These are phyloP conservation scores for Halictus quadricinctus DNA, from an alignment of 2,888 invertebrate species.

Conservation along the genomic window DNA sequence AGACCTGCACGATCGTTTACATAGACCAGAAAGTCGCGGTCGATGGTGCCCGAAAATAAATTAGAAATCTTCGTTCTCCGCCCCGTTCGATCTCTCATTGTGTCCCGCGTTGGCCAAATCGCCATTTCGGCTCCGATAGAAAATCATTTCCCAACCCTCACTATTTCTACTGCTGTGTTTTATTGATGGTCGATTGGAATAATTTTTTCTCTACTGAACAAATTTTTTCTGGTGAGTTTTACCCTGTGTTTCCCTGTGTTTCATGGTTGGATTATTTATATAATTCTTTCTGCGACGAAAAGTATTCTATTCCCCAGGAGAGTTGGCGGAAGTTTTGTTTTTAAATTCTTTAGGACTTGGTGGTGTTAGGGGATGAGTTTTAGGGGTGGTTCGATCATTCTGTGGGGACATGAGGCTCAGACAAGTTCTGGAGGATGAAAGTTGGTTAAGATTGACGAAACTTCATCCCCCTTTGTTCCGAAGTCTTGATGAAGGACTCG, in stretches of 20 bases:
- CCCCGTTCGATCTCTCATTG: neutral
- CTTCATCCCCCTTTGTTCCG: neutral
- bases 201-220: no score
- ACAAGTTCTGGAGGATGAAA: neutral
- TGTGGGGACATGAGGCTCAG: neutral
- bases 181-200: no score
- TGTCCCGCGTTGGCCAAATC: neutral
- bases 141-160: neutral
- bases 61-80: conserved; percentile 11
- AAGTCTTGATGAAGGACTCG: neutral
- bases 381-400: neutral
- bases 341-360: neutral
- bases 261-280: neutral
- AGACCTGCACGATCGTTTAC: neutral
- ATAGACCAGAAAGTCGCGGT: neutral
- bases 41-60: neutral
- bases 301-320: neutral
- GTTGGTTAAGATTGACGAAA: neutral
- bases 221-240: no score
- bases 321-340: neutral
- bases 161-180: neutral
- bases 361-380: neutral
- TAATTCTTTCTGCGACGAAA: neutral
- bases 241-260: neutral
- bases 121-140: neutral